Evolutionary conservation across 2,888 invertebrate genomes (phyloP).

Genomic region (Priocnemis perturbator): DNA sequence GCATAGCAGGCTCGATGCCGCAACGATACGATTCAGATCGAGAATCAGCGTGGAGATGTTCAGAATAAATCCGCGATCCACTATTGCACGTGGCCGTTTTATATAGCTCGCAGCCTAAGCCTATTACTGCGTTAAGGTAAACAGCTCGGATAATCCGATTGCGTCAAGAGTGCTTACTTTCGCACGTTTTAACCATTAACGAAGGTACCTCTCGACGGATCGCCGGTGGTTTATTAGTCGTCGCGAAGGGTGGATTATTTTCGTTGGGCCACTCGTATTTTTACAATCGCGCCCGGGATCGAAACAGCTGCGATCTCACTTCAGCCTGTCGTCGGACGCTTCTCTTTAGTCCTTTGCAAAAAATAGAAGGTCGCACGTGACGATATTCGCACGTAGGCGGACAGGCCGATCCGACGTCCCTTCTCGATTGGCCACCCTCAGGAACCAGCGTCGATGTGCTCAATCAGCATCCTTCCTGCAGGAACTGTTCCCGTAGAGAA

Average conservation of each 20-base stretch:
- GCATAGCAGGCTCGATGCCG: too few relatives aligned
- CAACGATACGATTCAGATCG: too few relatives aligned
- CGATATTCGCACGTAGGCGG: conserved; percentile 32
- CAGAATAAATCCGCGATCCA: too few relatives aligned
- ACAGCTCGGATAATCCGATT: conserved; percentile 65
- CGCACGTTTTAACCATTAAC: conserved; percentile 69
- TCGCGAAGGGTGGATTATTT: conserved; percentile 37
- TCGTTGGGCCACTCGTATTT: conserved; percentile 29
- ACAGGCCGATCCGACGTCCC: not conserved
- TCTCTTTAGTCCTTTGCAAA: conserved; percentile 1
- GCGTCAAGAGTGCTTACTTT: conserved; percentile 66
- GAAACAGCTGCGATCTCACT: conserved; percentile 27
- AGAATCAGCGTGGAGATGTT: too few relatives aligned
- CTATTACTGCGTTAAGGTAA: conserved; percentile 65
- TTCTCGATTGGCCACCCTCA: too few relatives aligned
- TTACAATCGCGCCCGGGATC: conserved; percentile 18
- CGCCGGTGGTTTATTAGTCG: not conserved
- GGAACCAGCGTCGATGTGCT: too few relatives aligned
- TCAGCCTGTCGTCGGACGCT: not conserved
- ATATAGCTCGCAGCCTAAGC: conserved; percentile 41
- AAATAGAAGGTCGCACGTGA: conserved; percentile 18
- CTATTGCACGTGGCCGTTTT: too few relatives aligned
- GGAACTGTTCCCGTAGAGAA: too few relatives aligned
- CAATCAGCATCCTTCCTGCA: too few relatives aligned
- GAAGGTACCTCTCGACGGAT: conserved; percentile 11